phyloP scores from a whole-genome alignment of 2,888 invertebrate genomes.

The Syritta pipiens region DNA sequence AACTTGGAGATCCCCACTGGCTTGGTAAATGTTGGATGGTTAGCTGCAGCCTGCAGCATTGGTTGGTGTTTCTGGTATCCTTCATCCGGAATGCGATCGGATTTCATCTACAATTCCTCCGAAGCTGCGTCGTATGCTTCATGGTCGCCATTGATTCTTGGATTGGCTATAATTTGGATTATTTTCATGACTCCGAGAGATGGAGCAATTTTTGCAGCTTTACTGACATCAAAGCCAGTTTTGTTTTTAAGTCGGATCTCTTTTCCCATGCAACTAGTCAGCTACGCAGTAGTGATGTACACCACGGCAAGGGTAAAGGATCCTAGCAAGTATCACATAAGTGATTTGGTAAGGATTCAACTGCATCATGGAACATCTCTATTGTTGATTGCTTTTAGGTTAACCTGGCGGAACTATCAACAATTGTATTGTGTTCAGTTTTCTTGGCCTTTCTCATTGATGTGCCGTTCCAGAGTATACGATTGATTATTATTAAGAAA shows the following conservation, averaged over 20 bases:
- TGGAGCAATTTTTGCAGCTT: constrained; percentile 68
- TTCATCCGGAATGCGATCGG: constrained; percentile 81
- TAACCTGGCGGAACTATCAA: constrained; percentile 81
- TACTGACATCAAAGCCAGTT: constrained; percentile 82
- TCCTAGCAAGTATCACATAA: constrained; percentile 82
- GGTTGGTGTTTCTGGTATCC: constrained; percentile 83
- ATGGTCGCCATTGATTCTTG: constrained; percentile 83
- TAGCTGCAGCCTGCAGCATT: constrained; percentile 72
- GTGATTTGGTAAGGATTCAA: constrained; percentile 81
- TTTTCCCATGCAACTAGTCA: constrained; percentile 84
- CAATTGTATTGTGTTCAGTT: constrained; percentile 81
- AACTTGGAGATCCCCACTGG: constrained; percentile 78
- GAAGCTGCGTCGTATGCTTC: constrained; percentile 85
- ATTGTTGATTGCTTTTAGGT: constrained; percentile 79
- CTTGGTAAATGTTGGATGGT: constrained; percentile 76
- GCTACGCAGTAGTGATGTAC: constrained; percentile 84
- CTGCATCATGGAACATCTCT: not conserved
- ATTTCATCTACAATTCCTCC: constrained; percentile 82
- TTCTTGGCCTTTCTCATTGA: constrained; percentile 83
- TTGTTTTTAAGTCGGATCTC: constrained; percentile 84
- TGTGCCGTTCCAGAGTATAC: constrained; percentile 83
- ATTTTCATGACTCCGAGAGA: constrained; percentile 80
- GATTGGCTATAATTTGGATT: constrained; percentile 83
- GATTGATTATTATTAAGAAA: constrained; percentile 77
- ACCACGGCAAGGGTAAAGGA: constrained; percentile 83